These are phyloP conservation scores for Aphelocoma coerulescens DNA, from an alignment of 2,113 vertebrate genomes.

Conservation along the genomic window DNA sequence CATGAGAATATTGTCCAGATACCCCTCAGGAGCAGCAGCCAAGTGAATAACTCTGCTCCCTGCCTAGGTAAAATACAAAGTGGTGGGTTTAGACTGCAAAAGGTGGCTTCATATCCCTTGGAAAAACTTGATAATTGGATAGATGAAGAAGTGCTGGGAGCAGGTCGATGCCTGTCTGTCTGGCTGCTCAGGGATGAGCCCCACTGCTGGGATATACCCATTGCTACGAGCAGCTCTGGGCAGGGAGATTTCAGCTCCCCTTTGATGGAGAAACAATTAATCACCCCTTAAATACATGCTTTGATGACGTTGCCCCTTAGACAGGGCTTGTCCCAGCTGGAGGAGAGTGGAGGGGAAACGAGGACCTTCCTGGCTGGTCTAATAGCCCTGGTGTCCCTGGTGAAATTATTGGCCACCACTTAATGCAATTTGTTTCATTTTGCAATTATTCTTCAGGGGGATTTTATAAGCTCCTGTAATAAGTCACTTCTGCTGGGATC, in stretches of 20 bases:
- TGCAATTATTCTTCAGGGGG: conserved; percentile 43
- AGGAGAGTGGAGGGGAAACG: neutral
- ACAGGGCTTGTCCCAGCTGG: neutral
- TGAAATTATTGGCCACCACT: conserved; percentile 15
- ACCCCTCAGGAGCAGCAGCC: neutral
- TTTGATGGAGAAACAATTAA: neutral
- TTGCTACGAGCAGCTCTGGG: neutral
- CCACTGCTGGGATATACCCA: neutral
- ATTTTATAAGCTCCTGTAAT: conserved; percentile 27
- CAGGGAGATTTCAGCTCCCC: neutral
- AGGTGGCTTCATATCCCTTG: accelerated
- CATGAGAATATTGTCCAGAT: neutral
- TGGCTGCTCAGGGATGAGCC: neutral
- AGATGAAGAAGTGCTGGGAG: neutral
- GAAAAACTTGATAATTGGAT: neutral
- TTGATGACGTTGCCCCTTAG: neutral
- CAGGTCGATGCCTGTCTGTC: neutral
- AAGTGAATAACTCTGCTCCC: neutral
- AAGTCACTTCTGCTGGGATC: conserved; percentile 30
- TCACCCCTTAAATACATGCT: neutral
- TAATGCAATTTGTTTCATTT: conserved; percentile 34
- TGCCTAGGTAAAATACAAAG: neutral
- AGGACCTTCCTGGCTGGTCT: neutral
- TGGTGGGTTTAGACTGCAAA: neutral
- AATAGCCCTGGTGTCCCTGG: neutral